A percentile compares a stretch with the other conserved stretches of the same genome.
phyloP scores from a whole-genome alignment of 2,797 vertebrate species.

The Cossypha niveicapilla region DNA sequence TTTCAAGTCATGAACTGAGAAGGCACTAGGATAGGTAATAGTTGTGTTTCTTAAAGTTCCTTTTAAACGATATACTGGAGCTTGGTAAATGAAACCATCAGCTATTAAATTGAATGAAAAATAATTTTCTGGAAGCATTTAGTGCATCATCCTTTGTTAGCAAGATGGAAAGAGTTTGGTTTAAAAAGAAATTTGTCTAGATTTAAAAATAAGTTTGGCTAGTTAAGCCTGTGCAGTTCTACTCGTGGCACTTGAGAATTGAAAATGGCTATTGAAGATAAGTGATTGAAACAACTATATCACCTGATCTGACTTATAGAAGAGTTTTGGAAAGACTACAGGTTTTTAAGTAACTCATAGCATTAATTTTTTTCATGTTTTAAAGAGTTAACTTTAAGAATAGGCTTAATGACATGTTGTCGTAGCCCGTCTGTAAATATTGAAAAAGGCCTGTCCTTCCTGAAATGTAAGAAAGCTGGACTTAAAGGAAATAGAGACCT shows the following conservation, averaged over 20 bases:
- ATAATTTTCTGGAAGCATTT: constrained; percentile 32
- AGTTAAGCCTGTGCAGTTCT: constrained; percentile 19
- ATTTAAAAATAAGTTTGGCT: not conserved
- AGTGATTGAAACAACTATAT: not conserved
- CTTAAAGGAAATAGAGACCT: not conserved
- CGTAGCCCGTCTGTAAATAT: constrained; percentile 32
- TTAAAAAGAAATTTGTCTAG: not conserved
- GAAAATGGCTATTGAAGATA: constrained; percentile 1
- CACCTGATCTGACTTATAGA: constrained; percentile 11
- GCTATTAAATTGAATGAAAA: constrained; percentile 15
- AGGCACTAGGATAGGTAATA: not conserved
- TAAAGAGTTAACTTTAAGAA: not conserved
- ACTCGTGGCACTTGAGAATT: not conserved
- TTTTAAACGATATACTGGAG: not conserved
- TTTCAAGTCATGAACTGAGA: not conserved
- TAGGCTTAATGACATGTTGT: not conserved
- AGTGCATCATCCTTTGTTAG: constrained; percentile 20
- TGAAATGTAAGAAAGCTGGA: not conserved
- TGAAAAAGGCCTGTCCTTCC: constrained; percentile 17
- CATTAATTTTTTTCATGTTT: not conserved
- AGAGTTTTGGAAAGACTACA: not conserved
- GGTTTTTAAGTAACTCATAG: not conserved
- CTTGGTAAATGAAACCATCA: not conserved
- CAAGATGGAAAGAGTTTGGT: not conserved
- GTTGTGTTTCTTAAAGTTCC: not conserved